A percentile compares a stretch with the other conserved stretches of the same genome.
phyloP scores from a whole-genome alignment of 2,797 vertebrate species.

The Strix occidentalis region DNA sequence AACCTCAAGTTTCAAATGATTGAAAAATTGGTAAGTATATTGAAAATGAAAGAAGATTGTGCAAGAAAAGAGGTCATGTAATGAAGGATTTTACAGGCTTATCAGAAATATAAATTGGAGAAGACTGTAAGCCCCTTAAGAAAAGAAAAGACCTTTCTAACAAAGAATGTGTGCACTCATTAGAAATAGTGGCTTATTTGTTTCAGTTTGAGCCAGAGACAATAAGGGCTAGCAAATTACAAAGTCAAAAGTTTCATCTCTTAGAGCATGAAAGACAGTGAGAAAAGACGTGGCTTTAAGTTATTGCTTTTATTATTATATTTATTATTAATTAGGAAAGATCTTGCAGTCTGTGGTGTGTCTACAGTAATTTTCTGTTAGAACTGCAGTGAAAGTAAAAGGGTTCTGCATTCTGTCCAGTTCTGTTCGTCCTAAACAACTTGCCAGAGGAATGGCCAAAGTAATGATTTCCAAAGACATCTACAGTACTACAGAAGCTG shows the following conservation, averaged over 20 bases:
- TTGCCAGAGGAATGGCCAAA: not conserved
- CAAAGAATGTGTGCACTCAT: not conserved
- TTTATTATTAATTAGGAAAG: not conserved
- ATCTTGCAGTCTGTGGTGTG: not conserved
- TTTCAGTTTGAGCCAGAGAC: not conserved
- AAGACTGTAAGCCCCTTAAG: not conserved
- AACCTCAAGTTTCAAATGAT: constrained; percentile 25
- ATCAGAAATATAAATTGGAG: constrained; percentile 1
- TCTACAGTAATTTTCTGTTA: not conserved
- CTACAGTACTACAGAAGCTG: not conserved
- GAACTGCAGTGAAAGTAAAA: not conserved
- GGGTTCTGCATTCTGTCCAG: not conserved
- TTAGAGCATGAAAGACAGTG: not conserved
- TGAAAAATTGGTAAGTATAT: constrained; percentile 31
- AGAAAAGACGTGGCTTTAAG: not conserved
- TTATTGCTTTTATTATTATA: not conserved
- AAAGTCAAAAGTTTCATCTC: not conserved
- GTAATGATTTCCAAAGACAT: not conserved
- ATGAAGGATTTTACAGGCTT: constrained; percentile 16
- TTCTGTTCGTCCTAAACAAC: not conserved
- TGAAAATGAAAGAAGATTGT: constrained; percentile 35
- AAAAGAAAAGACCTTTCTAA: constrained; percentile 24
- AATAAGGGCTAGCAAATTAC: not conserved
- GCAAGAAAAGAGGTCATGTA: constrained; percentile 16
- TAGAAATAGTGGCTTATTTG: not conserved